Conservation (phyloP, 1,140 invertebrate species). For the Rhysida immarginata region DNA sequence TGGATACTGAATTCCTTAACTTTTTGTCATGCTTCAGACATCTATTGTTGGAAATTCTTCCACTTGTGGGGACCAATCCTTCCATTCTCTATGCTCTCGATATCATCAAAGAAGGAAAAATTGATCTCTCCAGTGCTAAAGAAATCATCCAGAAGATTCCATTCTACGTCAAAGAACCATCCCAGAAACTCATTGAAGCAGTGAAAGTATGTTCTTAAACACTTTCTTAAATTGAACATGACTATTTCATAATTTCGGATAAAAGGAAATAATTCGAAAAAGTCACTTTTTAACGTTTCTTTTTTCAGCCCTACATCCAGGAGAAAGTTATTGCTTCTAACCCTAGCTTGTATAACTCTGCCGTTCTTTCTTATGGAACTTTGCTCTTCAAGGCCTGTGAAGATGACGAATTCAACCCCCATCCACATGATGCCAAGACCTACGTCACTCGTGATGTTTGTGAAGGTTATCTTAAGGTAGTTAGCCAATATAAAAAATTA, state of each 20-base stretch:
- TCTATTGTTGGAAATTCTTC: not conserved
- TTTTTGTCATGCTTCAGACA: not conserved
- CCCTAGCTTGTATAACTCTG: not conserved
- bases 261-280: too few relatives aligned
- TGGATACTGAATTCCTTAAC: too few relatives aligned
- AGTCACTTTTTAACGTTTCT: too few relatives aligned
- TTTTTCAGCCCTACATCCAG: too few relatives aligned
- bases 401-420: not conserved
- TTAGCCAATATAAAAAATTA: too few relatives aligned
- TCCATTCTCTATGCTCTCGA: not conserved
- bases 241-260: too few relatives aligned
- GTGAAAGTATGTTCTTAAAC: too few relatives aligned
- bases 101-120: not conserved
- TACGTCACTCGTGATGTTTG: not conserved
- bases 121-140: too few relatives aligned
- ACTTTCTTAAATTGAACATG: too few relatives aligned
- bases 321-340: too few relatives aligned
- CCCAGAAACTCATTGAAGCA: not conserved
- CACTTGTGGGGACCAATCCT: not conserved
- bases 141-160: not conserved
- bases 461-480: not conserved
- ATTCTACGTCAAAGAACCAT: not conserved
- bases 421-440: not conserved
- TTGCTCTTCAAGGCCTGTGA: not conserved
- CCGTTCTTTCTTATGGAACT: not conserved